Evolutionary conservation across 30 jellyfish, hydroid and myxozoan species (phyloP), one percentile per base, ranked within the genome.

Genomic region (Aurelia aurita complex sp. Pacific): DNA sequence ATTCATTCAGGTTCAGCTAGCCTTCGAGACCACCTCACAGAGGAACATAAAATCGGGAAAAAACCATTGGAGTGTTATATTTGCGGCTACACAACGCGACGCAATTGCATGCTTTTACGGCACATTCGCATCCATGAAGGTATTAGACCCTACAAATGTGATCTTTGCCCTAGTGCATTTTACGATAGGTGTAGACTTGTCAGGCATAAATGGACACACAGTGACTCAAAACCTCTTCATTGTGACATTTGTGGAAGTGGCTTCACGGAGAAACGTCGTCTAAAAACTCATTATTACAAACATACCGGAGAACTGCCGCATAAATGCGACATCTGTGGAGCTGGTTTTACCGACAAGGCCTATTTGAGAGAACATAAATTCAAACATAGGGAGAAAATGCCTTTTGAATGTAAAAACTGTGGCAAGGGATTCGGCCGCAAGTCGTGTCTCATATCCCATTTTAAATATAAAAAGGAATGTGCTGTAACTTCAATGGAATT

Each of bases 301-400:
- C 85, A 74, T 23, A 74, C 62, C 60, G 73, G 73, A 29, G 85
- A 74, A 54, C 69, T 19, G 51, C 85, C 85, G 16, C 42, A n/a
- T 59, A 57, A 74, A 57, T 74, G 85, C n/a, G 73, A 74, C n/a
- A 52, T 74, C 18, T 74, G 85, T 16, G 85, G 57, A 17, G 35
- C 42, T 17, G 73, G 73, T 19, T 74, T 74, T 34, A 33, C 73
- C 19, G 52, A 53, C 34, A 51, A 50, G 13, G 59, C 54, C 23
- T 70, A 74, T 51, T 43, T 74, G 36, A 74, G 51, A 51, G 34
- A 43, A 34, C 85, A 74, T 62, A 15, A 40, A 34, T 70, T 43
- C 42, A 54, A 32, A 51, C 85, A 74, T 54, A 74, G 85, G 19
- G 74, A 70, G 32, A 70, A 74, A 2, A 51, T 42, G 50, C 85